These are phyloP conservation scores for Dicerorhinus sumatrensis DNA, from an alignment of 2,113 vertebrate species.

Conservation along the genomic window DNA sequence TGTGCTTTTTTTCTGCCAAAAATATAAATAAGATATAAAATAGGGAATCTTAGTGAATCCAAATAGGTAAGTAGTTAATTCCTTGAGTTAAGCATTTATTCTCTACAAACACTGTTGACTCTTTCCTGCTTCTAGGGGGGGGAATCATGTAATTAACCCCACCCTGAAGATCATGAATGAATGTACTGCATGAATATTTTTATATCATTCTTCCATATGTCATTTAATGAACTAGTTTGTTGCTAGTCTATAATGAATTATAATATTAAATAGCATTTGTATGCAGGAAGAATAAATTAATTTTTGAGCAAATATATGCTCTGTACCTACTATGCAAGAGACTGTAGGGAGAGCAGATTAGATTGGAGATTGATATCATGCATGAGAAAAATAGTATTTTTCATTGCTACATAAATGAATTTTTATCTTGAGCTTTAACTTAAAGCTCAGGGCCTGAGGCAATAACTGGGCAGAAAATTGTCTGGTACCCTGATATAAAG, in stretches of 20 bases:
- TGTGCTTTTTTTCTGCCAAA: conserved; percentile 82
- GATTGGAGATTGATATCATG: conserved; percentile 16
- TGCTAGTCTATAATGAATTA: conserved; percentile 64
- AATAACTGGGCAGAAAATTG: background rate
- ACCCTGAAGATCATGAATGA: conserved; percentile 49
- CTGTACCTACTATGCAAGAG: conserved; percentile 21
- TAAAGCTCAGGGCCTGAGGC: background rate
- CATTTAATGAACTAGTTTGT: conserved; percentile 62
- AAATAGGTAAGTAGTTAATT: conserved; percentile 54
- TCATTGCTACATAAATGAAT: background rate
- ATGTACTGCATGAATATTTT: conserved; percentile 9
- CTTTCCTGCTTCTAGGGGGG: background rate
- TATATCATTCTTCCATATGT: conserved; percentile 25
- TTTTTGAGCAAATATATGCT: conserved; percentile 49
- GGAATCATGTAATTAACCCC: conserved; percentile 55
- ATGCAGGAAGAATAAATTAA: conserved; percentile 60
- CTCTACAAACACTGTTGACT: conserved; percentile 24
- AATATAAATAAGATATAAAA: conserved; percentile 69
- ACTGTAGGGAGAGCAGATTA: conserved; percentile 16
- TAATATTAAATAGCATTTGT: conserved; percentile 25
- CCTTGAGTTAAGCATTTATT: conserved; percentile 47
- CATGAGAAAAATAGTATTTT: conserved; percentile 43
- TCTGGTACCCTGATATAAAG: background rate
- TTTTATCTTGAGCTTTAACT: conserved; percentile 61
- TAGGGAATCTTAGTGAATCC: conserved; percentile 64